Evolutionary conservation across 2,797 vertebrate genomes (phyloP).

Genomic region (Rhinoraja longicauda): DNA sequence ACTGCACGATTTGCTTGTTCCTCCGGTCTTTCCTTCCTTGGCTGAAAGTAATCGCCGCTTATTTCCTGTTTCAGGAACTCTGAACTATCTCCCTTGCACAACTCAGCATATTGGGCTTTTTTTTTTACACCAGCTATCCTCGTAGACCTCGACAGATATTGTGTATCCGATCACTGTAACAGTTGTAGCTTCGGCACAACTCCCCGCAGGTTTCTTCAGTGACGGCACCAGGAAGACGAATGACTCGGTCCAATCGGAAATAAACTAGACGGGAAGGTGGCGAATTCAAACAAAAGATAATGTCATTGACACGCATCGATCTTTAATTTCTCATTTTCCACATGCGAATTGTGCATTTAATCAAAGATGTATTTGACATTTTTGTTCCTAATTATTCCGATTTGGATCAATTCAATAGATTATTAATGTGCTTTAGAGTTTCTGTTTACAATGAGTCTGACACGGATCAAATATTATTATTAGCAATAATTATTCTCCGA

Average conservation of each 20-base stretch:
- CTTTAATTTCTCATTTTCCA: background rate
- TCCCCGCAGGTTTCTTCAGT: slow-evolving; percentile 38
- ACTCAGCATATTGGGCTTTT: background rate
- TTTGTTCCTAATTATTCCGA: background rate
- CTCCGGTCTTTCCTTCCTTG: background rate
- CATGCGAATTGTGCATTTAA: background rate
- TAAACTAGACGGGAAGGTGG: slow-evolving; percentile 47
- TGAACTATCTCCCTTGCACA: slow-evolving; percentile 14
- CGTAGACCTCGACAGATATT: slow-evolving; percentile 24
- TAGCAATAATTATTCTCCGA: background rate
- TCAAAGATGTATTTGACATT: background rate
- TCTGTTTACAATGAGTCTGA: background rate
- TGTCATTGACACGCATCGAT: slow-evolving; percentile 41
- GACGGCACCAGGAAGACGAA: slow-evolving; percentile 45
- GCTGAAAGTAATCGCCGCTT: background rate
- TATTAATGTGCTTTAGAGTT: background rate
- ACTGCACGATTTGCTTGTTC: slow-evolving; percentile 5
- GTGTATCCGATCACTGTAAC: slow-evolving; percentile 3
- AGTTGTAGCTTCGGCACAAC: slow-evolving; percentile 31
- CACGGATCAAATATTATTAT: background rate
- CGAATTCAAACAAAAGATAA: slow-evolving; percentile 49
- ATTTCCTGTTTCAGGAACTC: slow-evolving; percentile 32
- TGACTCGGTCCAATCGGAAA: slow-evolving; percentile 54
- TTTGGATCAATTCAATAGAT: background rate
- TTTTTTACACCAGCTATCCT: background rate